Evolutionary conservation across 2,888 invertebrate genomes (phyloP).

Genomic region (Apoda limacodes): DNA sequence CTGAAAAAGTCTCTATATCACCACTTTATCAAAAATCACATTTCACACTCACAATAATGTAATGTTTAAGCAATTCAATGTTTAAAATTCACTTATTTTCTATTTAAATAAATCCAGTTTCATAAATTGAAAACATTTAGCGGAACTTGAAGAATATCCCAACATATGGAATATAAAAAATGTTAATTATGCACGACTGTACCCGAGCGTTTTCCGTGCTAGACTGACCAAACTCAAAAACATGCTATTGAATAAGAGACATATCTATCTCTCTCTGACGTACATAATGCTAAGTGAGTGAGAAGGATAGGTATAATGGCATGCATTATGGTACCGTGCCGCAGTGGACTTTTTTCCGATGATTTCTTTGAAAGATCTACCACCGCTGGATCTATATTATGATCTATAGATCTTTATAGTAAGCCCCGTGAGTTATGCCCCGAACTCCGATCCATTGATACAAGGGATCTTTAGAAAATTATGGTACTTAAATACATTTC

Average conservation of each 20-base stretch:
- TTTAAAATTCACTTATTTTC: too few species aligned
- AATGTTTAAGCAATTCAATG: too few species aligned
- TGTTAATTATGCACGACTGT: conserved; percentile 18
- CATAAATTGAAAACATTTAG: too few species aligned
- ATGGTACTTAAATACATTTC: conserved; percentile 25
- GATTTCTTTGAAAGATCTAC: conserved; percentile 58
- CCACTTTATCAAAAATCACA: too few species aligned
- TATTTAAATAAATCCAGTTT: too few species aligned
- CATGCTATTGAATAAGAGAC: conserved; percentile 40
- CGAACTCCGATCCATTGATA: conserved; percentile 40
- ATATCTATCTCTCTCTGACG: conserved; percentile 26
- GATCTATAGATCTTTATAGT: conserved; percentile 55
- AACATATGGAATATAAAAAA: neutral
- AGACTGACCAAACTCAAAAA: conserved; percentile 33
- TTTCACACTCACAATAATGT: too few species aligned
- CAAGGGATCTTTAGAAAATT: conserved; percentile 27
- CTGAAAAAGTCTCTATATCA: too few species aligned
- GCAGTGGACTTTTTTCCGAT: conserved; percentile 49
- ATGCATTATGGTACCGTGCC: conserved; percentile 54
- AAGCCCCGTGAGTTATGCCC: conserved; percentile 51
- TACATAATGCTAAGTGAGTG: conserved; percentile 10
- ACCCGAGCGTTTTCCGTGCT: conserved; percentile 17
- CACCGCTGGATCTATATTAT: conserved; percentile 37
- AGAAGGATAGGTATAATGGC: conserved; percentile 46
- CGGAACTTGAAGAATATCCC: too few species aligned